Conservation (phyloP, 1,140 invertebrate species). For the Drosophila seguyi region DNA sequence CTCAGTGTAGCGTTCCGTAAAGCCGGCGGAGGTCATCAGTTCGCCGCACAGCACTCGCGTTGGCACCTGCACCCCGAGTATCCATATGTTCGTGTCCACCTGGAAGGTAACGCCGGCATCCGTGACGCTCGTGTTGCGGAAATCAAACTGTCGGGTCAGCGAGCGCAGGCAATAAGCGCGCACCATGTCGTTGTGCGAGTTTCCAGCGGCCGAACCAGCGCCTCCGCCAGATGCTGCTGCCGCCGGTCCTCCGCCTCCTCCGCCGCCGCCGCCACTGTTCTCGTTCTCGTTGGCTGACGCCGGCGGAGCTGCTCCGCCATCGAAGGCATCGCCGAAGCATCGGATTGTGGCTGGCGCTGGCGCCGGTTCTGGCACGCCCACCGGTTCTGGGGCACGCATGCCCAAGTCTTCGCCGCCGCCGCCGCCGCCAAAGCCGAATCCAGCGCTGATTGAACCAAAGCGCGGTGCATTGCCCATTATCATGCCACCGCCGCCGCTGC, state of each 20-base stretch:
- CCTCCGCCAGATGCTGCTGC: conserved; percentile 4
- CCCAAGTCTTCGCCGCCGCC: conserved; percentile 39
- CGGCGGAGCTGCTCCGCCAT: conserved; percentile 7
- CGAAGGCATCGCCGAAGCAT: conserved; percentile 49
- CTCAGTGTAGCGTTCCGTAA: conserved; percentile 88
- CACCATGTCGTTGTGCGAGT: conserved; percentile 83
- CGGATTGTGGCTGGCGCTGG: conserved; percentile 10
- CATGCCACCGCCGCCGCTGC: conserved; percentile 12
- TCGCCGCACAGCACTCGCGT: conserved; percentile 87
- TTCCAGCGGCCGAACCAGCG: conserved; percentile 20
- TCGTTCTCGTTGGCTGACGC: conserved; percentile 58
- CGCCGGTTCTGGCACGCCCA: conserved; percentile 14
- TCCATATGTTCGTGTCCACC: conserved; percentile 91
- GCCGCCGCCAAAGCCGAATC: conserved; percentile 15
- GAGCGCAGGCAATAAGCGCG: conserved; percentile 89
- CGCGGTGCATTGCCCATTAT: conserved; percentile 41
- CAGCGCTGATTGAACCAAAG: conserved; percentile 21
- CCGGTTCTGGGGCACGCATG: conserved; percentile 21
- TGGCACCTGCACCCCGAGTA: conserved; percentile 89
- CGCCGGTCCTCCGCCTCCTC: background rate
- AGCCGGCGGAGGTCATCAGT: conserved; percentile 83
- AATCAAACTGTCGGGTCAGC: conserved; percentile 88
- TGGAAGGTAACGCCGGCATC: conserved; percentile 91
- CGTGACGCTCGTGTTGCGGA: conserved; percentile 89
- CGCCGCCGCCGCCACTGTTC: background rate